These are phyloP conservation scores for Bostrychus sinensis DNA, from an alignment of 2,113 vertebrate species.

Conservation along the genomic window DNA sequence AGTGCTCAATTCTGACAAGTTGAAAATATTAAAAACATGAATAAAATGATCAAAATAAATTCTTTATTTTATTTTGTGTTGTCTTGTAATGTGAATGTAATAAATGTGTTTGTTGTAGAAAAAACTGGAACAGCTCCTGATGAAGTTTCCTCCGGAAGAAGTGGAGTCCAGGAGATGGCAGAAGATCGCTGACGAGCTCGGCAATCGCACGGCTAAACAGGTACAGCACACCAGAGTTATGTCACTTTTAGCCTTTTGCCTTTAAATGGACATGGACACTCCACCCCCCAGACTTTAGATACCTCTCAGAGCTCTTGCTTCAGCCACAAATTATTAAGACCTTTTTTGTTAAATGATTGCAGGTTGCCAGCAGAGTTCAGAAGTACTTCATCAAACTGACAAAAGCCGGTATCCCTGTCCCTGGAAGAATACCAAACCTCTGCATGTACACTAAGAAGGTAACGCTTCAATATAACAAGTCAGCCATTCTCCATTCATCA, in stretches of 20 bases:
- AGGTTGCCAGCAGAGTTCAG: slow-evolving; percentile 98
- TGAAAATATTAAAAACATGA: too few species aligned
- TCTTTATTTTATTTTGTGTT: too few species aligned
- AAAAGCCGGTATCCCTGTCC: slow-evolving; percentile 98
- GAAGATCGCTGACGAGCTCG: slow-evolving; percentile 96
- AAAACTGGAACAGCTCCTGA: slow-evolving; percentile 93
- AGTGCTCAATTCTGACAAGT: too few species aligned
- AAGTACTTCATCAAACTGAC: slow-evolving; percentile 99
- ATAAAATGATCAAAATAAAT: too few species aligned
- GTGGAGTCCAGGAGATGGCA: slow-evolving; percentile 97
- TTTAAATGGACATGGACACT: too few species aligned
- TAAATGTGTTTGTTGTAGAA: slow-evolving; percentile 78
- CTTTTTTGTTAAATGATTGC: slow-evolving; percentile 39
- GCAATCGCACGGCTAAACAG: slow-evolving; percentile 97
- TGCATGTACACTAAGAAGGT: slow-evolving; percentile 99
- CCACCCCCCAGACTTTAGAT: too few species aligned
- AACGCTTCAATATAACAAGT: slow-evolving; percentile 21
- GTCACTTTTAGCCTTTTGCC: too few species aligned
- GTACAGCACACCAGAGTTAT: slow-evolving; percentile 66
- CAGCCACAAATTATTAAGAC: slow-evolving; percentile 45
- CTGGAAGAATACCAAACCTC: slow-evolving; percentile 95
- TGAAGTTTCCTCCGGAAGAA: slow-evolving; percentile 97
- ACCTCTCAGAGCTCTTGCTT: slow-evolving; percentile 19
- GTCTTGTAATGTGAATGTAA: background rate
- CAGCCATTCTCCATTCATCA: too few species aligned